phyloP scores from a whole-genome alignment of 2,797 vertebrate species.

The Falco concolor region DNA sequence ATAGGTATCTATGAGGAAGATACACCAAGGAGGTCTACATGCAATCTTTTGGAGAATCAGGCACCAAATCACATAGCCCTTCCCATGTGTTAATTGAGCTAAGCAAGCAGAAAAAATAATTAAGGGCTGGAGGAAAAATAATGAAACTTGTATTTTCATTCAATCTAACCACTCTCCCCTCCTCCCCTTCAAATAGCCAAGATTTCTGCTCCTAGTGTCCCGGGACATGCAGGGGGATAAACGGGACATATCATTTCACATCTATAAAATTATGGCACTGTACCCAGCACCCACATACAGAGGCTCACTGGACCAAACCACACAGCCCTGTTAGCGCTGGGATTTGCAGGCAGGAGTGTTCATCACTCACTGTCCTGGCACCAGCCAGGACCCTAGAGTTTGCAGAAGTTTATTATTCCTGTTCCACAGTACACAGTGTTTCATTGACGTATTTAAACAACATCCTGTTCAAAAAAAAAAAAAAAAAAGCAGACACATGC shows the following conservation, averaged over 20 bases:
- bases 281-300: not conserved
- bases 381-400: not conserved
- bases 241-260: not conserved
- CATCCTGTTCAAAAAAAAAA: not conserved
- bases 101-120: not conserved
- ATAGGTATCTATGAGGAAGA: not conserved
- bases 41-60: not conserved
- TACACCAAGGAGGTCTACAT: not conserved
- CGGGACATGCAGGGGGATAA: not conserved
- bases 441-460: not conserved
- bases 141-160: not conserved
- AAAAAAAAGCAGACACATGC: not conserved
- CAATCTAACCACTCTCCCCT: not conserved
- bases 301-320: not conserved
- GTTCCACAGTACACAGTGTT: not conserved
- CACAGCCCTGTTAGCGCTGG: not conserved
- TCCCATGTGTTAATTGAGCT: not conserved
- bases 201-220: not conserved
- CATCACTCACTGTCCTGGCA: not conserved
- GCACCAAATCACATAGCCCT: not conserved
- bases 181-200: not conserved
- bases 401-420: constrained; percentile 17
- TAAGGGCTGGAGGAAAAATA: not conserved
- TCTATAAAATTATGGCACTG: not conserved
- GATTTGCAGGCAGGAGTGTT: not conserved